These are phyloP conservation scores for Lota lota DNA, from an alignment of 2,113 vertebrate genomes.

Conservation along the genomic window DNA sequence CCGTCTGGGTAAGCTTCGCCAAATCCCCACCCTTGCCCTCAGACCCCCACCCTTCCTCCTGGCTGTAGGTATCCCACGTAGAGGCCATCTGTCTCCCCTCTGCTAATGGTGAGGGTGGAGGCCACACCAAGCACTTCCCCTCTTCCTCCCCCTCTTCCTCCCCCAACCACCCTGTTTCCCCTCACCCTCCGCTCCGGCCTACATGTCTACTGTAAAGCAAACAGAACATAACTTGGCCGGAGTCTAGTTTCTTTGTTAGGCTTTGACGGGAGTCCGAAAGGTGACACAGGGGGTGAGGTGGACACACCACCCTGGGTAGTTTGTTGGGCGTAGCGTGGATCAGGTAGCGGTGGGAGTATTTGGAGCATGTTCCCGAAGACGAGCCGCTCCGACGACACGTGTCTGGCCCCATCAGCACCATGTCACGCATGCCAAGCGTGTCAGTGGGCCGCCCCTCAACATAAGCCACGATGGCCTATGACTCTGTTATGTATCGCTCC, in stretches of 20 bases:
- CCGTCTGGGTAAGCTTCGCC: slow-evolving; percentile 42
- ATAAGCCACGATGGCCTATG: not conserved
- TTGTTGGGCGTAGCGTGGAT: slow-evolving; percentile 45
- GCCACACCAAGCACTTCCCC: slow-evolving; percentile 39
- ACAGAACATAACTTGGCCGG: slow-evolving; percentile 45
- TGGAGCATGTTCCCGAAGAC: slow-evolving; percentile 38
- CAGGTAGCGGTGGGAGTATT: slow-evolving; percentile 58
- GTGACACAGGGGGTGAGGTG: slow-evolving; percentile 34
- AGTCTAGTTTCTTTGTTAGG: slow-evolving; percentile 54
- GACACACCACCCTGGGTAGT: slow-evolving; percentile 41
- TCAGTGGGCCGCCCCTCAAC: slow-evolving; percentile 23
- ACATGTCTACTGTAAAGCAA: slow-evolving; percentile 64
- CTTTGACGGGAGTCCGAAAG: slow-evolving; percentile 49
- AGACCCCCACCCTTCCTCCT: slow-evolving; percentile 7
- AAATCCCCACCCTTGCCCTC: slow-evolving; percentile 56
- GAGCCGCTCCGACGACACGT: slow-evolving; percentile 44
- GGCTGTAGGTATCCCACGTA: slow-evolving; percentile 68
- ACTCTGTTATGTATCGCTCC: slow-evolving; percentile 1
- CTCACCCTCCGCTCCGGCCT: slow-evolving; percentile 22
- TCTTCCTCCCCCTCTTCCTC: slow-evolving; percentile 26
- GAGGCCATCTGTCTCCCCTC: slow-evolving; percentile 71
- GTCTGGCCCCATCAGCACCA: slow-evolving; percentile 48
- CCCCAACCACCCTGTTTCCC: slow-evolving; percentile 1
- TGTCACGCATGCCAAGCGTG: slow-evolving; percentile 50
- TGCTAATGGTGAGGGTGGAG: slow-evolving; percentile 62